Percentiles rank a stretch among this genome's conserved stretches.
phyloP scores from a whole-genome alignment of 2,113 vertebrate species.

The Cryptoleucopteryx plumbea region DNA sequence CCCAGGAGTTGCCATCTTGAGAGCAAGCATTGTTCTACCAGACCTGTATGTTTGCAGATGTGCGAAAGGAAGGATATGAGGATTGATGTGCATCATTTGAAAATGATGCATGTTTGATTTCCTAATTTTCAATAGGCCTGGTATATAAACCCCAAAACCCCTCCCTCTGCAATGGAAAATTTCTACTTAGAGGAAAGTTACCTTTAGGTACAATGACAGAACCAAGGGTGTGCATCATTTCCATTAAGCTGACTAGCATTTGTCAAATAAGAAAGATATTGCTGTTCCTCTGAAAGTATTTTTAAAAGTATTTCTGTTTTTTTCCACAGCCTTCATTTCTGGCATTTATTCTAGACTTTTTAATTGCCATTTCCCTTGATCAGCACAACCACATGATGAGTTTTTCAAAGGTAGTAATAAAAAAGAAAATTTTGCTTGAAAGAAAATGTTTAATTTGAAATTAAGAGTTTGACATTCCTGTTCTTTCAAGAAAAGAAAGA shows the following conservation, averaged over 20 bases:
- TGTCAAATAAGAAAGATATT: neutral
- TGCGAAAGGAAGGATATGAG: neutral
- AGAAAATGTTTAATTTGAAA: neutral
- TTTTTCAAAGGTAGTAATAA: neutral
- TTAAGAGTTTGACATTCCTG: neutral
- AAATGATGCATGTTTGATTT: neutral
- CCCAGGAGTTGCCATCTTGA: neutral
- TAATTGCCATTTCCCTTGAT: neutral
- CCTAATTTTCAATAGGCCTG: neutral
- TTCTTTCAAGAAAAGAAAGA: neutral
- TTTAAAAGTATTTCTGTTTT: neutral
- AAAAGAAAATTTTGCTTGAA: neutral
- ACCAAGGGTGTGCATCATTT: neutral
- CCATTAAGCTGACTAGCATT: neutral
- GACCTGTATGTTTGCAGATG: neutral
- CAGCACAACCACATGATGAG: neutral
- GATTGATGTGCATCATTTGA: neutral
- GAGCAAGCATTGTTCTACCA: rapidly evolving
- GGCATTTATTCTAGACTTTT: neutral
- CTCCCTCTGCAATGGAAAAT: neutral
- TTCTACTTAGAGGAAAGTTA: neutral
- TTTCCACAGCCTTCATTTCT: neutral
- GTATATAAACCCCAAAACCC: rapidly evolving
- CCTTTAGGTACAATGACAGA: neutral
- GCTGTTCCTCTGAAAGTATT: neutral